Base-by-base conservation (phyloP, 2,113 vertebrate species). In the Myotis lucifugus region DNA sequence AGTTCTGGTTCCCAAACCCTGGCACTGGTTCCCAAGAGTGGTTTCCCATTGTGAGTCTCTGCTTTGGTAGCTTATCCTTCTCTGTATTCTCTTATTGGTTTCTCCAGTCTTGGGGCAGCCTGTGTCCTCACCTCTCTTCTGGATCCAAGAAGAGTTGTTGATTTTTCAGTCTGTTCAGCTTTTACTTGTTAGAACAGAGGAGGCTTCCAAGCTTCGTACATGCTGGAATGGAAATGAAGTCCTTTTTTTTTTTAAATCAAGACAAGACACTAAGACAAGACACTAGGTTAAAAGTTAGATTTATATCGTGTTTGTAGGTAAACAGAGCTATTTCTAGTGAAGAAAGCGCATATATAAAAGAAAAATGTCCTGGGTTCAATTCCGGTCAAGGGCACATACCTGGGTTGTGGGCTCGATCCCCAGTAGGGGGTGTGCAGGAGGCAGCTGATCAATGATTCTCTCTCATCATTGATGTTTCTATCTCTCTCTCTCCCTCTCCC, bases 221-320 rank as follows among this genome's bases (percentile, higher is more conserved):
- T 70, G 37, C 37, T 46, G 19, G 61, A 59, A 37, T 78, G 17
- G 29, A 92, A 85, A 46, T 21, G 17, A 52, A 56, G 37, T 78
- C 72, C 14, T 34, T 40, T 69, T 54, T n/a, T 69, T 54, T n/a
- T 6, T 42, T 42, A 7, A 19, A 23, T 52, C 9, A 8, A 86
- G 54, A 76, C 8, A 78, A 86, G 54, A 73, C 8, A 78, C 81
- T 78, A 42, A 86, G 54, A 76, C 8, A 78, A 86, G 54, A 73
- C 8, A 78, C 81, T 78, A 42, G 48, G 54, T 94, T 86, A 88
- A 82, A 95, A 73, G 8, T 23, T 92, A 93, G 32, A 92, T 92
- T 98, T 98, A 84, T 21, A 29, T 84, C 2, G 6, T 93, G 84
- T 95, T 73, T 89, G 61, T 91, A 76, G 29, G 59, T 64, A 92